phyloP scores from a whole-genome alignment of 92 coral and sea anemone genomes.

The Hydrozoanthus gracilis region DNA sequence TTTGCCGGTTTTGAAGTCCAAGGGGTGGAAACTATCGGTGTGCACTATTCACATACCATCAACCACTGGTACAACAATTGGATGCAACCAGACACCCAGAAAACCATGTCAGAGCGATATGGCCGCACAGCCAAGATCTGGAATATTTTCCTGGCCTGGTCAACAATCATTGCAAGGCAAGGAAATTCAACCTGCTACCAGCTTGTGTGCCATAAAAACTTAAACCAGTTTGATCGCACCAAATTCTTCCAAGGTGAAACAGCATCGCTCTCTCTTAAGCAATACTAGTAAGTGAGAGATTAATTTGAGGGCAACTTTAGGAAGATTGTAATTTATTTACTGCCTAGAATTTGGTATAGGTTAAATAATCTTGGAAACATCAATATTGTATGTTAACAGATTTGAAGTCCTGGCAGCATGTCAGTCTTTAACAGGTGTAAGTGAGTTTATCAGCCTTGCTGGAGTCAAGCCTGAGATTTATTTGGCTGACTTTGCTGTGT shows the following conservation, averaged over 20 bases:
- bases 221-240: constrained; percentile 90
- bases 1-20: constrained; percentile 96
- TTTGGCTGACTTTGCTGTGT: too few relatives aligned
- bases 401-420: too few relatives aligned
- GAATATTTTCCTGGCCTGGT: constrained; percentile 98
- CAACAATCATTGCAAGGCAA: constrained; percentile 95
- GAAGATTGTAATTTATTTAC: too few relatives aligned
- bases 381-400: too few relatives aligned
- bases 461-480: too few relatives aligned
- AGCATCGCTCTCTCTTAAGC: constrained; percentile 52
- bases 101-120: constrained; percentile 75
- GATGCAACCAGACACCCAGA: constrained; percentile 86
- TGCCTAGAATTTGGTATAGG: too few relatives aligned
- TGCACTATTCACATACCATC: constrained; percentile 95
- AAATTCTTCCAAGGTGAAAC: constrained; percentile 82
- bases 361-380: too few relatives aligned
- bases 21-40: constrained; percentile 90
- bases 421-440: too few relatives aligned
- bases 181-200: constrained; percentile 97
- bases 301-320: too few relatives aligned
- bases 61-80: constrained; percentile 96
- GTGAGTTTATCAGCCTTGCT: too few relatives aligned
- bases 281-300: constrained; percentile 24
- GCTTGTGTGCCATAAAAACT: constrained; percentile 96
- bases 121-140: constrained; percentile 92